phyloP scores from a whole-genome alignment of 2,888 invertebrate species.

The Perdita meconis region DNA sequence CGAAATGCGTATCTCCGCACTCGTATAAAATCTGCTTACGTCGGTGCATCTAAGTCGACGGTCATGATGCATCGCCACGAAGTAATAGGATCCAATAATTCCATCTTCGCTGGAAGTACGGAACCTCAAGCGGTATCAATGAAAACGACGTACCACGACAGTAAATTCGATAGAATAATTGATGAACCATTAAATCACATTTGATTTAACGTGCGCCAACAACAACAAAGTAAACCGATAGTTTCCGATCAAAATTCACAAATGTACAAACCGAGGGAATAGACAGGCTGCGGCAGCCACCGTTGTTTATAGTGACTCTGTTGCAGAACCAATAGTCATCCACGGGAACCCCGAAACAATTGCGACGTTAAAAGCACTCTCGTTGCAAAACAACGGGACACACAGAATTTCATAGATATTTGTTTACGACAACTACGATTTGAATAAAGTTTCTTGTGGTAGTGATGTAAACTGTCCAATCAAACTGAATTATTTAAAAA shows the following conservation, averaged over 20 bases:
- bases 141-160: conserved; percentile 50
- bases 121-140: conserved; percentile 53
- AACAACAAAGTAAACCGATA: conserved; percentile 32
- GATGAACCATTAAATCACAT: conserved; percentile 66
- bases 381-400: background rate
- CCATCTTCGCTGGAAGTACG: conserved; percentile 59
- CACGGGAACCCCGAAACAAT: background rate
- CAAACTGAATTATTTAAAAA: too few relatives aligned
- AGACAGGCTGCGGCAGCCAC: background rate
- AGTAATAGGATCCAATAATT: conserved; percentile 66
- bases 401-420: too few relatives aligned
- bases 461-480: too few relatives aligned
- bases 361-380: background rate
- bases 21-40: conserved; percentile 60
- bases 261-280: conserved; percentile 26
- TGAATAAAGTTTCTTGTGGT: conserved; percentile 4
- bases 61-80: conserved; percentile 49
- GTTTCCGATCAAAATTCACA: conserved; percentile 45
- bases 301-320: conserved; percentile 20
- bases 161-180: conserved; percentile 63
- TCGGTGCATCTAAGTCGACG: conserved; percentile 45
- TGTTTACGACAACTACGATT: background rate
- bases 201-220: conserved; percentile 55
- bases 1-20: conserved; percentile 16
- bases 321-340: background rate